Conservation (phyloP, 2,888 invertebrate species). For the Epinotia bilunana region DNA sequence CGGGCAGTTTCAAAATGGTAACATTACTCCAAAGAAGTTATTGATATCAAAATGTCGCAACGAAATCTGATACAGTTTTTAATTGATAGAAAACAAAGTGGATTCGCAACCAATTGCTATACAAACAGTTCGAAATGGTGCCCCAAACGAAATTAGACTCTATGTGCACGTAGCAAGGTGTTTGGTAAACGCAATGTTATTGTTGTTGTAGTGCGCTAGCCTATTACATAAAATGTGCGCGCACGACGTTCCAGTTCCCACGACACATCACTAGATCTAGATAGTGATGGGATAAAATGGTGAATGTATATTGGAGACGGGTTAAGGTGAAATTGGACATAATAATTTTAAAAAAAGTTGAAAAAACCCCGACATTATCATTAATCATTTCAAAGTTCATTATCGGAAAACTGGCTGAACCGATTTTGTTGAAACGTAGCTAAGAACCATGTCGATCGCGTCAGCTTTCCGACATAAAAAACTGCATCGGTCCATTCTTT, state of each 20-base stretch:
- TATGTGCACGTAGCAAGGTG: not conserved
- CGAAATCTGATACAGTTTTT: slow-evolving; percentile 23
- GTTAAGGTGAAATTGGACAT: not conserved
- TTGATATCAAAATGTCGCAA: slow-evolving; percentile 8
- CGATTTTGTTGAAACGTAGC: too few species aligned
- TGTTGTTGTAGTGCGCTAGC: not conserved
- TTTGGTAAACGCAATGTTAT: not conserved
- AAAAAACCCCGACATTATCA: too few species aligned
- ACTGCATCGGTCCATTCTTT: too few species aligned
- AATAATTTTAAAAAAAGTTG: too few species aligned
- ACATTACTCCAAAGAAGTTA: slow-evolving; percentile 13
- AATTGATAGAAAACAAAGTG: slow-evolving; percentile 29
- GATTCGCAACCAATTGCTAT: not conserved
- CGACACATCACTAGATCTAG: slow-evolving; percentile 24
- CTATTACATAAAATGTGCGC: slow-evolving; percentile 17
- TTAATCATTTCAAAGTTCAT: too few species aligned
- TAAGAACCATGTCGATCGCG: too few species aligned
- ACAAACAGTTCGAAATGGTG: not conserved
- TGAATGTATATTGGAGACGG: not conserved
- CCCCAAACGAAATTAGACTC: not conserved
- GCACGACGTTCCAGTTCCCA: slow-evolving; percentile 27
- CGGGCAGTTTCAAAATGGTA: not conserved
- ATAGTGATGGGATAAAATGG: slow-evolving; percentile 18
- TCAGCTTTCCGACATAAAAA: too few species aligned
- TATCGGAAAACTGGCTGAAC: too few species aligned